These are phyloP conservation scores for Eidolon dupreanum DNA, from an alignment of 2,797 vertebrate genomes.

Conservation along the genomic window DNA sequence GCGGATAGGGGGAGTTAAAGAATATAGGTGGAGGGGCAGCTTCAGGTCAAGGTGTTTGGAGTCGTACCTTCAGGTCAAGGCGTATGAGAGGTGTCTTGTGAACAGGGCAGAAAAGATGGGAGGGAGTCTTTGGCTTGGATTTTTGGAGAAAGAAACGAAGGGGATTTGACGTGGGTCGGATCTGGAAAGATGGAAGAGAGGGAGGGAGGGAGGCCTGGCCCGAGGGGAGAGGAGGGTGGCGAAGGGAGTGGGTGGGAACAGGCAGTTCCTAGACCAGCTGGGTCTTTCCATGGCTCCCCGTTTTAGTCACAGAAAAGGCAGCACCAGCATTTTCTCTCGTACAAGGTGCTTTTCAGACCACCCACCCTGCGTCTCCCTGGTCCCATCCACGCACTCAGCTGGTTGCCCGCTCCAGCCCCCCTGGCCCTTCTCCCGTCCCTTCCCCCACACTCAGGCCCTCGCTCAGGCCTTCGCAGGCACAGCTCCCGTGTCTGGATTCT, in stretches of 20 bases:
- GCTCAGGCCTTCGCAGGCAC: background rate
- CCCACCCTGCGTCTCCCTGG: rapidly evolving
- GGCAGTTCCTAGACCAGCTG: background rate
- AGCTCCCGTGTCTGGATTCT: background rate
- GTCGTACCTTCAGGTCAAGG: background rate
- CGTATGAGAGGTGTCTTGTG: background rate
- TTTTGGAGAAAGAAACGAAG: background rate
- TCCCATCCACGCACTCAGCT: rapidly evolving
- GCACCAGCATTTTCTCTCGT: background rate
- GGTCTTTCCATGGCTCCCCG: background rate
- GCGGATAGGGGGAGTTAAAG: background rate
- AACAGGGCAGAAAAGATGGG: rapidly evolving
- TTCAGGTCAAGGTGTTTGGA: background rate
- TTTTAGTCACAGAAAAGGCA: background rate
- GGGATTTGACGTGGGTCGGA: no score
- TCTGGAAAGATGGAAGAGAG: background rate
- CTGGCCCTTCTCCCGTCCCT: background rate
- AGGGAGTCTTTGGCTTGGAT: background rate
- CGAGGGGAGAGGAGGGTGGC: rapidly evolving
- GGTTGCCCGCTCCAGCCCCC: rapidly evolving
- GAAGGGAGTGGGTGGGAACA: background rate
- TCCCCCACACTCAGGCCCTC: no score
- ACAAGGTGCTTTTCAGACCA: background rate
- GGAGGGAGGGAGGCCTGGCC: background rate
- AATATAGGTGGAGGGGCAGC: rapidly evolving